A percentile compares a stretch with the other conserved stretches of the same genome.
Conservation (phyloP, 92 coral and sea anemone species). For the Phenganax subtilis region DNA sequence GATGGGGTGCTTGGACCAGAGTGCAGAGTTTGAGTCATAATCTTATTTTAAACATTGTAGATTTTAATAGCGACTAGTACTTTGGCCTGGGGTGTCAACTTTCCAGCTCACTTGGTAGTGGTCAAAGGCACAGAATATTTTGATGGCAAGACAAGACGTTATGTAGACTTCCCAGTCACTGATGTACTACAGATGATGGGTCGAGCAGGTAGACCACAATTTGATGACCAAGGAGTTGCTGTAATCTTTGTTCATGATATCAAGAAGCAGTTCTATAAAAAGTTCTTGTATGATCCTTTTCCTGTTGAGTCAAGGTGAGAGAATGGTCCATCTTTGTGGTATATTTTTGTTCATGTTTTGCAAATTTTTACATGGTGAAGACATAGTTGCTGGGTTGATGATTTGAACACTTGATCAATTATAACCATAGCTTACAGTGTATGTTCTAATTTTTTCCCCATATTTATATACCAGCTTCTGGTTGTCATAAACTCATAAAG, state of each 20-base stretch:
- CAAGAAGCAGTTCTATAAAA: slow-evolving; percentile 97
- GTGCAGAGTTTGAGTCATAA: background rate
- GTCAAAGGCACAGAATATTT: slow-evolving; percentile 95
- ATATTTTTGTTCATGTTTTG: background rate
- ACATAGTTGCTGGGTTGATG: too few relatives aligned
- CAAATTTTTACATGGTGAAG: background rate
- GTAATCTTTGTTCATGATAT: slow-evolving; percentile 95
- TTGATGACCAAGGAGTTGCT: slow-evolving; percentile 96
- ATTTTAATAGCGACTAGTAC: slow-evolving; percentile 93
- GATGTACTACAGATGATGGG: slow-evolving; percentile 99
- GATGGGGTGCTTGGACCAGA: too few relatives aligned
- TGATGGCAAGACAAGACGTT: slow-evolving; percentile 87
- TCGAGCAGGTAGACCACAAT: slow-evolving; percentile 98
- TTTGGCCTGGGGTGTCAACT: slow-evolving; percentile 98
- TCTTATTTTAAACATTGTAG: slow-evolving; percentile 32
- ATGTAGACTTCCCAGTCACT: slow-evolving; percentile 97
- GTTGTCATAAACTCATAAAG: background rate
- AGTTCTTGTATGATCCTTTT: slow-evolving; percentile 92
- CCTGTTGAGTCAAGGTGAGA: slow-evolving; percentile 95
- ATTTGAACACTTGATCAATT: too few relatives aligned
- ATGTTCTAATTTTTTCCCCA: too few relatives aligned
- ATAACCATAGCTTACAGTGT: too few relatives aligned
- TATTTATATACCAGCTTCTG: background rate
- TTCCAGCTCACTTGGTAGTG: slow-evolving; percentile 94
- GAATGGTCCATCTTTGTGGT: background rate